These are phyloP conservation scores for Lates calcarifer DNA, from an alignment of 2,113 vertebrate species.

Conservation along the genomic window DNA sequence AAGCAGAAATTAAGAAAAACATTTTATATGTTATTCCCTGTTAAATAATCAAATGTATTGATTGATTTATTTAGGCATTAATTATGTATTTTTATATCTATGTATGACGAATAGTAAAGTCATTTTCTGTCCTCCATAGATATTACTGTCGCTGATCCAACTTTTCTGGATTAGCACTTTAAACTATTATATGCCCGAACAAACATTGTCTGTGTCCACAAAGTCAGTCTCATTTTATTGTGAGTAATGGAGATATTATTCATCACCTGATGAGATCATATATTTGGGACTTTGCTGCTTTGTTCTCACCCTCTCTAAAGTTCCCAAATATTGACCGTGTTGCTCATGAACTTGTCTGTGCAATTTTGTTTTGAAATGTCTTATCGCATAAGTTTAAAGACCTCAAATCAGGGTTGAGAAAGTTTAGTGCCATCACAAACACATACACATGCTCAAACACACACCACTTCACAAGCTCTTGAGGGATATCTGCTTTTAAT, in stretches of 20 bases:
- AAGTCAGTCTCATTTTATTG: background rate
- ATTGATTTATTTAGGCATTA: no score
- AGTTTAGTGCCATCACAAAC: background rate
- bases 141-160: background rate
- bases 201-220: conserved; percentile 7
- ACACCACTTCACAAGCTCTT: conserved; percentile 7
- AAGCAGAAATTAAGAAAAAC: no score
- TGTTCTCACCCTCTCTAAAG: background rate
- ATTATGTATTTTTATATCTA: no score
- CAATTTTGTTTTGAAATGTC: background rate
- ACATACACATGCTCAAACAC: conserved; percentile 13
- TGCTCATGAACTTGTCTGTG: background rate
- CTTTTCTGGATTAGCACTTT: no score
- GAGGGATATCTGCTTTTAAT: conserved; percentile 45
- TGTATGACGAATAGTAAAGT: background rate
- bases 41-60: no score
- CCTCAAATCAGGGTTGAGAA: background rate
- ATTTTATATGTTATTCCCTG: no score
- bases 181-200: background rate
- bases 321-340: background rate
- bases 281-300: background rate
- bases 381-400: background rate
- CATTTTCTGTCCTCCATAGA: background rate
- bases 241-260: background rate
- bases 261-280: background rate